phyloP scores from a whole-genome alignment of 1,140 invertebrate species.

The Nasonia longicornis region DNA sequence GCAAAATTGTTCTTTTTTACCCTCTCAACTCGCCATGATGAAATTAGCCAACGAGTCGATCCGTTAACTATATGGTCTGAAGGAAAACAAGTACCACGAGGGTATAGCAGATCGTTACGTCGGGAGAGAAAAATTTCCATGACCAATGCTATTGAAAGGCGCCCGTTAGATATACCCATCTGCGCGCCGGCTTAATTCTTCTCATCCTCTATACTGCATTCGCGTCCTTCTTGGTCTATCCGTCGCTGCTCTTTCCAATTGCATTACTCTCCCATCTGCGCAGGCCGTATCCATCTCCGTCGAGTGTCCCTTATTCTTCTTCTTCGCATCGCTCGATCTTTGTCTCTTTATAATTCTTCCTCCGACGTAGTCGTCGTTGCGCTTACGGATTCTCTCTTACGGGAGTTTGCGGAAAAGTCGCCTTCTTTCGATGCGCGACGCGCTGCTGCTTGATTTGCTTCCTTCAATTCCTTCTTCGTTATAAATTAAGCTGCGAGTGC shows the following conservation, averaged over 20 bases:
- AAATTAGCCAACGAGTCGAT: too few species aligned
- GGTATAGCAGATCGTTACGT: too few species aligned
- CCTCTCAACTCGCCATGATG: too few species aligned
- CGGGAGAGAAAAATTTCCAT: not conserved
- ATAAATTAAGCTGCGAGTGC: not conserved
- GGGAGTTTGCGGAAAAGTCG: conserved; percentile 23
- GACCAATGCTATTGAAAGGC: conserved; percentile 17
- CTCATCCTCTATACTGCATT: not conserved
- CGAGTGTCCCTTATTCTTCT: not conserved
- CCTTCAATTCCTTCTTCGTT: not conserved
- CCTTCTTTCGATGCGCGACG: not conserved
- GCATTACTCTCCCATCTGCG: conserved; percentile 1
- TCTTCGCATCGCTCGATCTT: conserved; percentile 15
- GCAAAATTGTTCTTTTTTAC: too few species aligned
- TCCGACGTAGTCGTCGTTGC: not conserved
- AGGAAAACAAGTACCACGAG: too few species aligned
- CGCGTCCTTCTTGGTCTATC: not conserved
- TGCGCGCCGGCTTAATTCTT: not conserved
- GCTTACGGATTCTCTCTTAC: conserved; percentile 9
- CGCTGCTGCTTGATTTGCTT: not conserved
- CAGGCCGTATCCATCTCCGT: not conserved
- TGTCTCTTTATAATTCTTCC: conserved; percentile 36
- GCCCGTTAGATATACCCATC: not conserved
- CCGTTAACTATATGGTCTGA: too few species aligned
- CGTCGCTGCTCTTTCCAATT: not conserved